Base-by-base conservation (phyloP, 2,888 invertebrate species). In the Nemapogon koenigi region DNA sequence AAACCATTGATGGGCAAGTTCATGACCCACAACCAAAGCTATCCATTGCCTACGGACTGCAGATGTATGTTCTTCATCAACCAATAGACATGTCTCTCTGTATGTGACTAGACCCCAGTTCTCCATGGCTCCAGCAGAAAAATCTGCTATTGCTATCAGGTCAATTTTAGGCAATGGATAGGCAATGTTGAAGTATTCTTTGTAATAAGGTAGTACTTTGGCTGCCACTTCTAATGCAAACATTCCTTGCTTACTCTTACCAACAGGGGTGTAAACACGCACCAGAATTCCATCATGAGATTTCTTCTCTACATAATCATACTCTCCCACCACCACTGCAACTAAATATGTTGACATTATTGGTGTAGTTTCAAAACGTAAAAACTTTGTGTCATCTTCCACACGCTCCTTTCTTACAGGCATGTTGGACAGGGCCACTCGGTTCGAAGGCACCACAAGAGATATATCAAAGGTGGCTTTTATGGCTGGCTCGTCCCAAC, bases 1-100 rank as follows among this genome's bases (percentile, higher is more conserved):
- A 70, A 98, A 98, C 97, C 98, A 98, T 64, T 97, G 95, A 67
- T 97, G 97, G 2, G 96, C 95, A 35, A 98, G 75, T 65, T 98
- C 97, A 66, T 98, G 97, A 0, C 89, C 89, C 15, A 92, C 90
- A 0, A 94, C 91, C 14, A 95, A 67, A 0, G 96, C 95, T 51
- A 96, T 91, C 72, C 87, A 88, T 58, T 94, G 93, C 49, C 90
- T 88, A 36, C 88, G 83, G 40, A 86, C 86, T 3, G 93, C 85
- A 2, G 96, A 94, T 0, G 96, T 93, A 58, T 95, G 91, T 51
- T 90, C 83, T 1, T 91, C 89, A 72, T 98, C 97, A 3, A 95
- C 91, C 22, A 97, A 76, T 1, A 97, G 81, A 49, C 91, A 91
- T 3, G 91, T 91, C 64, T 98, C 97, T 43, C 97, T 85, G 58